These are phyloP conservation scores for Patella caerulea DNA, from an alignment of 2,888 invertebrate species.

Conservation along the genomic window DNA sequence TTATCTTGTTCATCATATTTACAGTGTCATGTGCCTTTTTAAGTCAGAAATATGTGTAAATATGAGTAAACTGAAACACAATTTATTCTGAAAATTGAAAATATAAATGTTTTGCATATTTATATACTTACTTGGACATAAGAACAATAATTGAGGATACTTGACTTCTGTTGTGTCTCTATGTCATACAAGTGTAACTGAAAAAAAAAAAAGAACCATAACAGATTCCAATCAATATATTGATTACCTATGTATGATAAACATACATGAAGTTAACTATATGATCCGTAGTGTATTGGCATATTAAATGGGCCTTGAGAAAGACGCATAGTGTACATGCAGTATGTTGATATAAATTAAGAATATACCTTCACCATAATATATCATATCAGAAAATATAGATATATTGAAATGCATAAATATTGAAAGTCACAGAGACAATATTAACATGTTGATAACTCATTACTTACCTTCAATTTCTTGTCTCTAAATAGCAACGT, in stretches of 20 bases:
- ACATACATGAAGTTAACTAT: too few species aligned
- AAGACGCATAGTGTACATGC: neutral
- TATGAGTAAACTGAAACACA: too few species aligned
- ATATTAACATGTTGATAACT: neutral
- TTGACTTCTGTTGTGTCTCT: conserved; percentile 71
- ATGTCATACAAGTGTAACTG: conserved; percentile 76
- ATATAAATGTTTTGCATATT: too few species aligned
- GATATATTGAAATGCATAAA: too few species aligned
- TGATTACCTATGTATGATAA: too few species aligned
- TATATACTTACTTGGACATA: conserved; percentile 75
- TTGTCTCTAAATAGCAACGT: conserved; percentile 93
- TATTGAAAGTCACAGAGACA: neutral
- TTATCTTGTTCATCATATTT: too few species aligned
- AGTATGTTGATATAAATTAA: neutral
- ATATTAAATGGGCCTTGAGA: too few species aligned
- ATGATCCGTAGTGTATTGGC: too few species aligned
- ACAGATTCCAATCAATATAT: neutral
- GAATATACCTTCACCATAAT: neutral
- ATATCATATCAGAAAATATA: neutral
- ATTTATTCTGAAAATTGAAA: too few species aligned
- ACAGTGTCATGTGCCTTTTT: too few species aligned
- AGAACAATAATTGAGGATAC: conserved; percentile 76
- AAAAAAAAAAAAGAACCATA: conserved; percentile 24
- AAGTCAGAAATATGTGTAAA: too few species aligned
- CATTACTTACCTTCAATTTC: conserved; percentile 78